Evolutionary conservation across 2,797 vertebrate genomes (phyloP).

Genomic region (Hypotaenidia philippensis): DNA sequence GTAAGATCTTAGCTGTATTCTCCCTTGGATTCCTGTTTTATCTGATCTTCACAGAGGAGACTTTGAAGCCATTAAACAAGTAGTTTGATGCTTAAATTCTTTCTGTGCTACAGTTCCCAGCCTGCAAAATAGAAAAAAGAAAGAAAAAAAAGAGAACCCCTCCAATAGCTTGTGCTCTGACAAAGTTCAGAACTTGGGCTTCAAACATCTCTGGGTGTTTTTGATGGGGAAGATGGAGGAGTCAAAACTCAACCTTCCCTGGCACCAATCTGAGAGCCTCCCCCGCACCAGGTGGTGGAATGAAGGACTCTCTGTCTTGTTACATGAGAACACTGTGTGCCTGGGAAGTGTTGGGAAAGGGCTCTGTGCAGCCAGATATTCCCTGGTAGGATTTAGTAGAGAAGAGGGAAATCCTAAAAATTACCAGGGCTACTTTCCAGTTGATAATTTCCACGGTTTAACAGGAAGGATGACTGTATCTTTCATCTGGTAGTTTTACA

Average conservation of each 20-base stretch:
- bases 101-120: neutral
- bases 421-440: rapidly evolving
- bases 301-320: neutral
- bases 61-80: neutral
- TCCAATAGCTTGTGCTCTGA: neutral
- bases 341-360: neutral
- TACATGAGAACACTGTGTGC: neutral
- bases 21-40: neutral
- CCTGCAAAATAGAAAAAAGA: neutral
- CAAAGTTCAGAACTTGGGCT: neutral
- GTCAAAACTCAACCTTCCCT: rapidly evolving
- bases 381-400: neutral
- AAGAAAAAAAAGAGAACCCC: neutral
- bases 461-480: neutral
- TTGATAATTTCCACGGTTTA: neutral
- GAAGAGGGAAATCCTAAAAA: neutral
- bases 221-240: neutral
- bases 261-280: neutral
- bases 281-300: neutral
- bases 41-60: neutral
- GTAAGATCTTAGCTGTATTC: neutral
- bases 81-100: neutral
- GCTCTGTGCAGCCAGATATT: neutral
- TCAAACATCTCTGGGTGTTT: neutral
- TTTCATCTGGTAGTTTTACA: neutral